These are phyloP conservation scores for Periphyllus acericola DNA, from an alignment of 2,888 invertebrate genomes.

Conservation along the genomic window DNA sequence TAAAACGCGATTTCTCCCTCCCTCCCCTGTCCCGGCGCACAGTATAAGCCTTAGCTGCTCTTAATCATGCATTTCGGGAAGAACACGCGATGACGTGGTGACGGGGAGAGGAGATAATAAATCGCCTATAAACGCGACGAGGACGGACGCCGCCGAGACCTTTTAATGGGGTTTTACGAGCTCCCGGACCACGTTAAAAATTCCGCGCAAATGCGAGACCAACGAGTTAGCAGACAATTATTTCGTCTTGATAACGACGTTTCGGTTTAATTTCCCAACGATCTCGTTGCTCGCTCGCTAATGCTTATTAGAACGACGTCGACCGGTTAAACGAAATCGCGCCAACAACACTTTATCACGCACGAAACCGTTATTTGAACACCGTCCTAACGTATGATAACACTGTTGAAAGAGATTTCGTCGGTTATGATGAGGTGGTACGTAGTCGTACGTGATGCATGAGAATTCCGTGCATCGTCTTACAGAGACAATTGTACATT, in stretches of 20 bases:
- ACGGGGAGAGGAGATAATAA: too few relatives aligned
- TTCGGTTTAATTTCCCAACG: neutral
- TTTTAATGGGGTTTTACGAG: constrained; percentile 2
- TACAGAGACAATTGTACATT: too few relatives aligned
- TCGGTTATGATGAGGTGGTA: too few relatives aligned
- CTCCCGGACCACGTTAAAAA: neutral
- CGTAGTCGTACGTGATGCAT: too few relatives aligned
- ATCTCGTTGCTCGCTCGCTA: neutral
- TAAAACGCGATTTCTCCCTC: neutral
- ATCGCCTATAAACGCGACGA: neutral
- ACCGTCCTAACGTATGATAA: neutral
- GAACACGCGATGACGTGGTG: neutral
- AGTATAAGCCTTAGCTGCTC: neutral
- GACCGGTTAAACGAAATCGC: neutral
- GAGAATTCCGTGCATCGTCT: too few relatives aligned
- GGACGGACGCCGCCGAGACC: neutral
- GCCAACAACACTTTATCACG: neutral
- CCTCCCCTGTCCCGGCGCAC: neutral
- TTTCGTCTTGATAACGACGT: neutral
- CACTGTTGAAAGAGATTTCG: too few relatives aligned
- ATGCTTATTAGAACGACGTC: neutral
- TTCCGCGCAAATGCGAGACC: neutral
- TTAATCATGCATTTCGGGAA: neutral
- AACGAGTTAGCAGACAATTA: neutral
- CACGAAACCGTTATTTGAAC: neutral